Base-by-base conservation (phyloP, 2,113 vertebrate species). In the Chaenocephalus aceratus region DNA sequence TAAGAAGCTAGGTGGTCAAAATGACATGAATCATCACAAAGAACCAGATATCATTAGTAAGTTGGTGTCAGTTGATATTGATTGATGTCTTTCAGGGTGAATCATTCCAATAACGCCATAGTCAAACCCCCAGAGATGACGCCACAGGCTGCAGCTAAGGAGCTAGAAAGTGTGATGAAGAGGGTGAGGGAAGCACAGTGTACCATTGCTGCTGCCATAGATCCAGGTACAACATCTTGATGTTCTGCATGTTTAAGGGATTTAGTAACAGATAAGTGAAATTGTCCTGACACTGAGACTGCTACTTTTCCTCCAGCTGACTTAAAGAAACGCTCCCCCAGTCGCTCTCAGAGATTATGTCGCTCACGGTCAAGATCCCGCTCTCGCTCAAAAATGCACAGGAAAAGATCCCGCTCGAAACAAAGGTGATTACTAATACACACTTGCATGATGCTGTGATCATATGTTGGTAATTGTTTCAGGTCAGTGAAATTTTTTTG, bases 41-140 rank as follows among this genome's bases (percentile, higher is more conserved):
- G 6, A 18, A 16, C 6, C 14, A 36, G 30, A 36, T 6, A 10
- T 2, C 15, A 8, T 57, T 69, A 41, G 36, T 41, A 41, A 8
- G 36, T 41, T 30, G 7, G 36, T 41, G 36, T 41, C 36, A 41
- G 36, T 41, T 41, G 36, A 41, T 41, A 41, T 41, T 41, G 36
- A 6, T 63, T 46, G 52, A 49, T 88, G 14, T 48, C n/a, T 83
- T 79, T 65, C 92, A 99, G 98, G 94, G 98, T 99, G 85, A 99
- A 99, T 95, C 98, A 99, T 95, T 99, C 98, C 94, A 99, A 99
- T 92, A 99, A 99, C 75, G 97, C 97, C 90, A 99, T 99, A 79
- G 97, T 99, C 73, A 99, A 99, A 77, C 98, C 98, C 15, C 98
- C 97, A 60, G 98, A 99, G 95, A 91, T 99, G 95, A 99, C 98